Percentiles rank a stretch among this genome's conserved stretches.
These are phyloP conservation scores for Camponotus pennsylvanicus DNA, from an alignment of 1,140 invertebrate genomes.

Conservation along the genomic window DNA sequence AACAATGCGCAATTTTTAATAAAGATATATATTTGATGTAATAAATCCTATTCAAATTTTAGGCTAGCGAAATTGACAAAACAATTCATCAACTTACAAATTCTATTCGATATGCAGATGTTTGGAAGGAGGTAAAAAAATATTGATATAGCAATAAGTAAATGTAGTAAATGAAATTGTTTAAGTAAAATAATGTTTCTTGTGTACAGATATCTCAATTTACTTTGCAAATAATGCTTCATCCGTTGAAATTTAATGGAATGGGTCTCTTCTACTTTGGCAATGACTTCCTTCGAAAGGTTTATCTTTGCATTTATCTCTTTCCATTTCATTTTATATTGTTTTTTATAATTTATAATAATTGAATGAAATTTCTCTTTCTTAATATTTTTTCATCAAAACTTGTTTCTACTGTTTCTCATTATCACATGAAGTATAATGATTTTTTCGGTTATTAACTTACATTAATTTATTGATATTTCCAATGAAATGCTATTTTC, in stretches of 20 bases:
- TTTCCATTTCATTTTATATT: no score
- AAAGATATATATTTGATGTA: neutral
- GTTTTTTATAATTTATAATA: neutral
- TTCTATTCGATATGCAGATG: neutral
- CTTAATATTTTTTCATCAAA: no score
- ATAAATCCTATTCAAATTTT: neutral
- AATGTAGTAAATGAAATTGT: neutral
- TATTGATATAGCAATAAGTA: neutral
- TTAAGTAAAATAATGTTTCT: neutral
- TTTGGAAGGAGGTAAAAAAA: constrained; percentile 15
- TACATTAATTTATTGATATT: no score
- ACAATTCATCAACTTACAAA: neutral
- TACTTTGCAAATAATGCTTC: neutral
- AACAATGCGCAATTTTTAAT: neutral
- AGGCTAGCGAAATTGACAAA: neutral
- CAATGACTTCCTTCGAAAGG: constrained; percentile 16
- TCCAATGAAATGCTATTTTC: no score
- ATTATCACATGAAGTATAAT: no score
- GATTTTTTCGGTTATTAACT: no score
- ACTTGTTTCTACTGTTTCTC: no score
- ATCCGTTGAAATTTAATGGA: constrained; percentile 5
- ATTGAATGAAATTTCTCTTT: no score
- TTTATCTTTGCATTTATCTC: neutral
- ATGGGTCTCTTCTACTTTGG: constrained; percentile 17
- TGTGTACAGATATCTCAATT: constrained; percentile 10